phyloP scores from a whole-genome alignment of 2,888 invertebrate species.

The Erebia aethiops region DNA sequence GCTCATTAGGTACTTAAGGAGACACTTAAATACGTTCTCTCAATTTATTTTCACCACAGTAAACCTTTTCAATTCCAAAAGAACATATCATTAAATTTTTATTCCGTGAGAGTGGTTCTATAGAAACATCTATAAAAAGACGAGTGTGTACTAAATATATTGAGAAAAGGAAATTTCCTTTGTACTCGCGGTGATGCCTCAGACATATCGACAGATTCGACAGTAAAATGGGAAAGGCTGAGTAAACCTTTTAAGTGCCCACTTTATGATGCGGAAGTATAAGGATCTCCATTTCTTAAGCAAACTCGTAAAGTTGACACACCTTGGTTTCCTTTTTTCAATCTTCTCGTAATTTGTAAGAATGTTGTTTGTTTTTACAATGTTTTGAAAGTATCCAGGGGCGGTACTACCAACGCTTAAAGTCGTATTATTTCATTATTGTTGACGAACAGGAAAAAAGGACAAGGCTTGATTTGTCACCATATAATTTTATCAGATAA shows the following conservation, averaged over 20 bases:
- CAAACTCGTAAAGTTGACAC: constrained; percentile 20
- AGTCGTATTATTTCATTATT: no score
- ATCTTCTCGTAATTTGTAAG: background rate
- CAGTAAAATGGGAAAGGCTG: constrained; percentile 25
- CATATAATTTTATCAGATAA: no score
- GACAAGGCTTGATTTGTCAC: no score
- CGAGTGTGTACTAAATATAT: constrained; percentile 13
- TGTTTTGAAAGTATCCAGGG: background rate
- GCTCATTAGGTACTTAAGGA: background rate
- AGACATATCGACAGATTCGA: constrained; percentile 29
- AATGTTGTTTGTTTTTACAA: background rate
- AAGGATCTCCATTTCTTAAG: constrained; percentile 13
- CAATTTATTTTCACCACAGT: background rate
- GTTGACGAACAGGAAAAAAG: no score
- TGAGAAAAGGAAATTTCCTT: constrained; percentile 20
- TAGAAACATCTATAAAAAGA: constrained; percentile 13
- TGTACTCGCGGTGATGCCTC: constrained; percentile 17
- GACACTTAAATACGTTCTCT: background rate
- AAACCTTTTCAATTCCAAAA: constrained; percentile 2
- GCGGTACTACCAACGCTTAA: no score
- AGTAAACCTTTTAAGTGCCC: constrained; percentile 30
- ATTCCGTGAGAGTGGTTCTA: constrained; percentile 5
- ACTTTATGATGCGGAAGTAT: constrained; percentile 17
- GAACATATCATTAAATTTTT: background rate
- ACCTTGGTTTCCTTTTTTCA: background rate